Conservation (phyloP, 2,113 vertebrate genomes). For the Pholis gunnellus region DNA sequence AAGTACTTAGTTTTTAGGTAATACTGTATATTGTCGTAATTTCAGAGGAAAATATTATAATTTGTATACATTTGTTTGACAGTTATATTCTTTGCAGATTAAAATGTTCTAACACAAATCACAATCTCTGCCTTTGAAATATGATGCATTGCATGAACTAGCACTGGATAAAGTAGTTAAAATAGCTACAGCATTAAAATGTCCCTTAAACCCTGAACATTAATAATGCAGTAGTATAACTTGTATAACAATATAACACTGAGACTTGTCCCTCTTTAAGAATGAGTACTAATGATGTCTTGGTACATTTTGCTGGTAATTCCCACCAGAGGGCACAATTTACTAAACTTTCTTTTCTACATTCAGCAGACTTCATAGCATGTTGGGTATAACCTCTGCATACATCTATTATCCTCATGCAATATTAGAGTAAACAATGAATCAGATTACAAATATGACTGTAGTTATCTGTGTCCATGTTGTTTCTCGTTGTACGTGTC, state of each 20-base stretch:
- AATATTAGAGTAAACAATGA: background rate
- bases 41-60: background rate
- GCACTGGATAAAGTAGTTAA: background rate
- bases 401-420: background rate
- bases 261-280: background rate
- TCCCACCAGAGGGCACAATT: conserved; percentile 58
- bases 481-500: background rate
- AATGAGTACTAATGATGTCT: background rate
- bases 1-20: background rate
- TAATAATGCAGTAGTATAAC: background rate
- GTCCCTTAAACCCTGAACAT: background rate
- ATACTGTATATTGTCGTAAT: background rate
- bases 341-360: conserved; percentile 5
- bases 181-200: background rate
- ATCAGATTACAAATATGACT: background rate
- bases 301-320: background rate
- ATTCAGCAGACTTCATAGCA: background rate
- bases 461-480: background rate
- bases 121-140: background rate
- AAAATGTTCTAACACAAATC: background rate
- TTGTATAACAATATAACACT: background rate
- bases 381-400: background rate
- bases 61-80: background rate
- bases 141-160: background rate
- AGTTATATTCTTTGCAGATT: background rate